Evolutionary conservation across 2,113 vertebrate species (phyloP).

Genomic region (Hiodon tergisus): DNA sequence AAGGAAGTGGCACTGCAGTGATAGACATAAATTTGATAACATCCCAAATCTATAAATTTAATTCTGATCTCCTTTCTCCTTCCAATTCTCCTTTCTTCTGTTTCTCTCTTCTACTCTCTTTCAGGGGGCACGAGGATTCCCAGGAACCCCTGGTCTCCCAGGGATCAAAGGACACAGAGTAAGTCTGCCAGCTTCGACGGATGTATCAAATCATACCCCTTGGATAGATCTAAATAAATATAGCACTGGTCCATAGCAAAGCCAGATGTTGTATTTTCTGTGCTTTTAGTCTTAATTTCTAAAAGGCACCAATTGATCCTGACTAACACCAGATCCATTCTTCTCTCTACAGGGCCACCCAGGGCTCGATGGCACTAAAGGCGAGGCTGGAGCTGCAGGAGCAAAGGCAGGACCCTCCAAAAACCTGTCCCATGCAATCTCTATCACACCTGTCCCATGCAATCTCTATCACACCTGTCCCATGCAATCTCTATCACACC

Average conservation of each 20-base stretch:
- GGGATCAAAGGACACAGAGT: constrained; percentile 97
- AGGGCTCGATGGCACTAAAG: constrained; percentile 87
- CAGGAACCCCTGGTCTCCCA: constrained; percentile 92
- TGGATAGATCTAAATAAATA: too few relatives aligned
- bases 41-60: not conserved
- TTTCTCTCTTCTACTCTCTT: not conserved
- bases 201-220: too few relatives aligned
- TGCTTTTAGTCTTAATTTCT: too few relatives aligned
- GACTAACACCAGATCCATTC: not conserved
- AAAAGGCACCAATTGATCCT: too few relatives aligned
- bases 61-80: not conserved
- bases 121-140: constrained; percentile 93
- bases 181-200: constrained; percentile 41
- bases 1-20: not conserved
- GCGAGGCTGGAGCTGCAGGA: constrained; percentile 83
- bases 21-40: not conserved
- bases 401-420: constrained; percentile 69
- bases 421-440: not conserved
- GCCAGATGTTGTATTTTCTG: too few relatives aligned
- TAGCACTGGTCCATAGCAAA: too few relatives aligned
- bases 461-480: too few relatives aligned
- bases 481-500: too few relatives aligned
- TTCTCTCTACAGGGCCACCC: constrained; percentile 76
- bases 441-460: not conserved
- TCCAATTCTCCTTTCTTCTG: not conserved